These are phyloP conservation scores for Pediacus dermestoides DNA, from an alignment of 2,888 invertebrate genomes.

Conservation along the genomic window DNA sequence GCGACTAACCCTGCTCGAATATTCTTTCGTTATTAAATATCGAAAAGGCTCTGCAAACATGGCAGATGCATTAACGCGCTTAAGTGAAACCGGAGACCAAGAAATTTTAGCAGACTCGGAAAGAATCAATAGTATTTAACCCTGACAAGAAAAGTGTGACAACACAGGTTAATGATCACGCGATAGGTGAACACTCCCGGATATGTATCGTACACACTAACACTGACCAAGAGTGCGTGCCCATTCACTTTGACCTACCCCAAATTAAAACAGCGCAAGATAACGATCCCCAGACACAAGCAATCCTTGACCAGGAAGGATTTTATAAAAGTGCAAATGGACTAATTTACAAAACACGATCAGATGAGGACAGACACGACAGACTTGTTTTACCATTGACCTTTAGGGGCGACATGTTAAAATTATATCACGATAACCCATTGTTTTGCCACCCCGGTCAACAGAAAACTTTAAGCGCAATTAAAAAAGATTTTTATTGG, in stretches of 20 bases:
- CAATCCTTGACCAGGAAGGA: neutral
- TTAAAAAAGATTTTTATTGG: conserved; percentile 22
- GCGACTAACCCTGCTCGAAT: conserved; percentile 14
- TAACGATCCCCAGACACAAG: neutral
- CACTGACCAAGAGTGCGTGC: neutral
- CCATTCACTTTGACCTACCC: neutral
- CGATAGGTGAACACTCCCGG: too few relatives aligned
- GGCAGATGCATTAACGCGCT: conserved; percentile 3
- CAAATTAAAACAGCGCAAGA: conserved; percentile 1
- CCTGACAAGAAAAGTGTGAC: too few relatives aligned
- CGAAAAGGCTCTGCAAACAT: conserved; percentile 3
- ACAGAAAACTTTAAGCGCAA: neutral
- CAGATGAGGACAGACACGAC: neutral
- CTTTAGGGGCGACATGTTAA: conserved; percentile 9
- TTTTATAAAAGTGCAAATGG: conserved; percentile 1
- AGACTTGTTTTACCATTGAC: neutral
- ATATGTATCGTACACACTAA: too few relatives aligned
- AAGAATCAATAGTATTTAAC: too few relatives aligned
- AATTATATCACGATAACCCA: conserved; percentile 19
- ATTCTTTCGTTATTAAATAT: conserved; percentile 12
- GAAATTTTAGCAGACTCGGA: neutral
- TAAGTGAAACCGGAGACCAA: neutral
- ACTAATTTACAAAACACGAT: conserved; percentile 1
- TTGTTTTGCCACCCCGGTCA: neutral
- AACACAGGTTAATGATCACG: too few relatives aligned